A percentile compares a stretch with the other conserved stretches of the same genome.
phyloP scores from a whole-genome alignment of 2,113 vertebrate genomes.

The Nansenia antarctica region DNA sequence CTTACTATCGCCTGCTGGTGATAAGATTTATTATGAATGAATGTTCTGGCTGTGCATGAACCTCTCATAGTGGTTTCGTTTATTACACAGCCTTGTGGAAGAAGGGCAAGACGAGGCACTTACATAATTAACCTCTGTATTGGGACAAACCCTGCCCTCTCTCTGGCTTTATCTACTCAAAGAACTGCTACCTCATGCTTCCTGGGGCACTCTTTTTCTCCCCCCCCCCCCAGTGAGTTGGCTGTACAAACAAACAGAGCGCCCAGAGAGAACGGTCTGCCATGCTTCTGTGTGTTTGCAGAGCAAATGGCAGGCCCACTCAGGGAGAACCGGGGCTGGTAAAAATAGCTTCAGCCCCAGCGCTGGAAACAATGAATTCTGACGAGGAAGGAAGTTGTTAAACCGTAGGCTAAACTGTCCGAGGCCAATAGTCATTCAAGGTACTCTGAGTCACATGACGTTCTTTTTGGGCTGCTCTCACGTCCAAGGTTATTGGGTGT shows the following conservation, averaged over 20 bases:
- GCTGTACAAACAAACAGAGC: constrained; percentile 44
- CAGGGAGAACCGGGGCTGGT: constrained; percentile 23
- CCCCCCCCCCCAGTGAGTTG: constrained; percentile 24
- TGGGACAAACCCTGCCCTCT: not conserved
- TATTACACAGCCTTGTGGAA: not conserved
- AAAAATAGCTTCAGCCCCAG: constrained; percentile 69
- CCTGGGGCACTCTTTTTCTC: constrained; percentile 15
- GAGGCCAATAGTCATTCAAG: constrained; percentile 48
- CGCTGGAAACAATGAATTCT: constrained; percentile 68
- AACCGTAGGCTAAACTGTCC: constrained; percentile 58
- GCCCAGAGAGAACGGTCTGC: constrained; percentile 6
- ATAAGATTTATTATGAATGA: constrained; percentile 42
- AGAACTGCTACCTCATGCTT: constrained; percentile 48
- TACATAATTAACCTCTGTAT: not conserved
- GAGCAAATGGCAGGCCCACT: constrained; percentile 42
- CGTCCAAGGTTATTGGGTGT: not conserved
- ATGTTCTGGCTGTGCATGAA: not conserved
- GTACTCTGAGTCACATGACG: constrained; percentile 48
- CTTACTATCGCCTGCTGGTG: constrained; percentile 23
- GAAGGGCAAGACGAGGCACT: constrained; percentile 6
- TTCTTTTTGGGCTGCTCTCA: constrained; percentile 2
- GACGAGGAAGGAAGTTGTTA: constrained; percentile 76
- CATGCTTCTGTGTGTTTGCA: constrained; percentile 41
- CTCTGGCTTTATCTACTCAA: constrained; percentile 1
- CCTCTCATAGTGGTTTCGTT: not conserved